phyloP scores from a whole-genome alignment of 2,888 invertebrate species.

The Eilema depressum region DNA sequence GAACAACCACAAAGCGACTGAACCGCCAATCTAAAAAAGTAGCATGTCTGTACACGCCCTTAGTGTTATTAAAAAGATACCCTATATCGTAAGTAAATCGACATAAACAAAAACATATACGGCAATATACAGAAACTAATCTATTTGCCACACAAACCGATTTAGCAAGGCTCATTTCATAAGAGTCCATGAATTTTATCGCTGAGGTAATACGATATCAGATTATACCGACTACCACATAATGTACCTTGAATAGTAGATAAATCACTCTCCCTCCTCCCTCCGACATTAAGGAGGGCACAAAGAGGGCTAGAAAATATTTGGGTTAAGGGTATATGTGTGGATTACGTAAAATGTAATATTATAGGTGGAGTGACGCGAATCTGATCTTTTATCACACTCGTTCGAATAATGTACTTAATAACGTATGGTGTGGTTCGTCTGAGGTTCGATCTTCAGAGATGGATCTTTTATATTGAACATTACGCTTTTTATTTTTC shows the following conservation, averaged over 20 bases:
- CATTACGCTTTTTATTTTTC: background rate
- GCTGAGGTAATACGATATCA: conserved; percentile 55
- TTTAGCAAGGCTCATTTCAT: conserved; percentile 22
- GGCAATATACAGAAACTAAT: conserved; percentile 11
- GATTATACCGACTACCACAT: conserved; percentile 64
- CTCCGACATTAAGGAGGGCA: conserved; percentile 59
- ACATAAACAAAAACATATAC: background rate
- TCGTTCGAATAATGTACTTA: conserved; percentile 35
- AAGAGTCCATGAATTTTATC: conserved; percentile 48
- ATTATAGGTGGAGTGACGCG: conserved; percentile 41
- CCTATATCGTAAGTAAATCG: background rate
- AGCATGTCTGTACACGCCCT: background rate
- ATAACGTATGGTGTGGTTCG: conserved; percentile 24
- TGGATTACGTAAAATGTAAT: conserved; percentile 50
- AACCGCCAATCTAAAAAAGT: background rate
- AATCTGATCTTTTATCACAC: conserved; percentile 43
- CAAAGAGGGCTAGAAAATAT: conserved; percentile 61
- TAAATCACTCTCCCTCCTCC: conserved; percentile 64
- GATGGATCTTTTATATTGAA: conserved; percentile 12
- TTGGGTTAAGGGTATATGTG: conserved; percentile 57
- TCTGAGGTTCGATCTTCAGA: background rate
- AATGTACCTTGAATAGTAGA: conserved; percentile 68
- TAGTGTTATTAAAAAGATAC: background rate
- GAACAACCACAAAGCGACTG: background rate
- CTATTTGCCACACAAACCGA: conserved; percentile 1